Percentiles rank a stretch among this genome's conserved stretches.
These are phyloP conservation scores for Mormoops blainvillei DNA, from an alignment of 2,113 vertebrate genomes.

Conservation along the genomic window DNA sequence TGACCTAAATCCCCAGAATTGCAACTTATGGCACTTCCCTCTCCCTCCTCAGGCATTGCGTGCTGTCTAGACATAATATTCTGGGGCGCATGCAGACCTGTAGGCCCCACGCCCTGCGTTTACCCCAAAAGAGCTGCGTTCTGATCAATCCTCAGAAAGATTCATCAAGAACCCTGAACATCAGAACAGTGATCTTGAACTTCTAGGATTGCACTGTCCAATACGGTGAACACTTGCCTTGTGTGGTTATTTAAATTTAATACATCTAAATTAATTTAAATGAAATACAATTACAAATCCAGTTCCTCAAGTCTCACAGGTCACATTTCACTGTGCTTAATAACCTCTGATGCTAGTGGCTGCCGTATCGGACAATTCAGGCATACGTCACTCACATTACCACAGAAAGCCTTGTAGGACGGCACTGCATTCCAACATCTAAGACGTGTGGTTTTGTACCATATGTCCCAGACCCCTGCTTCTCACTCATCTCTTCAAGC, in stretches of 20 bases:
- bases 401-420: neutral
- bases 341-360: neutral
- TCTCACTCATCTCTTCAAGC: neutral
- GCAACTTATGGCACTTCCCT: neutral
- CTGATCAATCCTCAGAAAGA: neutral
- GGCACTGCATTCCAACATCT: neutral
- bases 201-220: neutral
- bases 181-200: neutral
- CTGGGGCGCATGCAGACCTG: neutral
- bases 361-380: neutral
- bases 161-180: neutral
- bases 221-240: neutral
- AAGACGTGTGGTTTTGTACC: neutral
- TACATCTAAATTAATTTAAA: neutral
- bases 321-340: neutral
- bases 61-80: neutral
- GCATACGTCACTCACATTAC: rapidly evolving
- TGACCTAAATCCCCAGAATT: neutral
- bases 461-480: neutral
- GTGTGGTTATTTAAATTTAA: neutral
- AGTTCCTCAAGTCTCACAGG: neutral
- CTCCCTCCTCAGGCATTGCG: neutral
- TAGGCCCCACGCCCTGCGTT: neutral
- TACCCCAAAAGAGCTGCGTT: neutral
- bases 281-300: neutral